Percentiles rank a stretch among this genome's conserved stretches.
These are phyloP conservation scores for Megaustenia siamemsis DNA, from an alignment of 2,888 invertebrate species.

Conservation along the genomic window DNA sequence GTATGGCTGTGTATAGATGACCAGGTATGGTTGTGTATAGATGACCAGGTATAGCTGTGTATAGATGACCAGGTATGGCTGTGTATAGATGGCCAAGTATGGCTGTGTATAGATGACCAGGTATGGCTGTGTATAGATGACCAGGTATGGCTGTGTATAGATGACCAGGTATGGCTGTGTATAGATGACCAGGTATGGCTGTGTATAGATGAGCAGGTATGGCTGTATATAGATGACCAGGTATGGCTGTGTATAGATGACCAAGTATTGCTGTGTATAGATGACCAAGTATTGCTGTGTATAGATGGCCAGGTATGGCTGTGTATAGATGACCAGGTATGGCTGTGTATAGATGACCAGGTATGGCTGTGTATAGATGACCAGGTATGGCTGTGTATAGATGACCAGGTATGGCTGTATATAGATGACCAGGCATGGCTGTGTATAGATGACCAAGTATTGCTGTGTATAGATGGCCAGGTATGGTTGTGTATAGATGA, in stretches of 20 bases:
- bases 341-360: neutral
- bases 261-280: neutral
- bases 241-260: neutral
- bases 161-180: too few species aligned
- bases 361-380: neutral
- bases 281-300: neutral
- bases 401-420: neutral
- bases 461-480: neutral
- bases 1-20: too few species aligned
- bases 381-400: neutral
- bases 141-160: too few species aligned
- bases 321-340: neutral
- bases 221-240: neutral
- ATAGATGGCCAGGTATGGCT: neutral
- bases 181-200: neutral
- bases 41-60: too few species aligned
- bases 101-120: too few species aligned
- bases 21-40: too few species aligned
- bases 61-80: too few species aligned
- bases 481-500: neutral
- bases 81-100: too few species aligned
- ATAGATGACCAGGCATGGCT: neutral
- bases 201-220: neutral
- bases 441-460: constrained; percentile 4
- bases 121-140: too few species aligned